These are phyloP conservation scores for Hyperoplus immaculatus DNA, from an alignment of 2,797 vertebrate species.

Conservation along the genomic window DNA sequence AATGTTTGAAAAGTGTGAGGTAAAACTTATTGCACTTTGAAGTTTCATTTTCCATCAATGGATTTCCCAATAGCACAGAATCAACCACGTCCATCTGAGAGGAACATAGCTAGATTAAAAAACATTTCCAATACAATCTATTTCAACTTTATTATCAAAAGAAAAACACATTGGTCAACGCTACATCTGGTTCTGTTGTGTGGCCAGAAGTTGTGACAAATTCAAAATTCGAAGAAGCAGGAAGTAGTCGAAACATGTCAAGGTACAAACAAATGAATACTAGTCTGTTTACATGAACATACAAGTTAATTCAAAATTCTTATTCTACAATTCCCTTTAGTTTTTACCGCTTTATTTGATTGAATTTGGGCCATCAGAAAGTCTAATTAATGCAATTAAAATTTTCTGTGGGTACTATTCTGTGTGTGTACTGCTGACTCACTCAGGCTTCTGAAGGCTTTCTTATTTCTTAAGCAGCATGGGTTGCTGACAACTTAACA, in stretches of 20 bases:
- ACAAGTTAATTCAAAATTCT: background rate
- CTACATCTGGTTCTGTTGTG: background rate
- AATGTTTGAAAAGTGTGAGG: background rate
- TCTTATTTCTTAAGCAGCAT: constrained; percentile 57
- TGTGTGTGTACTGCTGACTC: constrained; percentile 61
- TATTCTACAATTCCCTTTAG: background rate
- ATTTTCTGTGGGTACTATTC: constrained; percentile 43
- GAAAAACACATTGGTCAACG: background rate
- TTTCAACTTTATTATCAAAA: background rate
- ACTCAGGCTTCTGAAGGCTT: constrained; percentile 53
- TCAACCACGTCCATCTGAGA: background rate
- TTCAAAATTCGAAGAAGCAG: no score
- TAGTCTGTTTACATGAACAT: no score
- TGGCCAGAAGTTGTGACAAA: no score
- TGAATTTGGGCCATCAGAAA: constrained; percentile 12
- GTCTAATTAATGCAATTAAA: constrained; percentile 44
- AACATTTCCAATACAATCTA: background rate
- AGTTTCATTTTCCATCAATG: background rate
- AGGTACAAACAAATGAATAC: no score
- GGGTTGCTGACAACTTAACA: constrained; percentile 68
- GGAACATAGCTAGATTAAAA: background rate
- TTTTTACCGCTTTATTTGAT: background rate
- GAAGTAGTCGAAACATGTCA: no score
- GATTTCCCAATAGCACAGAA: constrained; percentile 10
- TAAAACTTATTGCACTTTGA: background rate